These are phyloP conservation scores for Patagioenas fasciata DNA, from an alignment of 2,113 vertebrate species.

Conservation along the genomic window DNA sequence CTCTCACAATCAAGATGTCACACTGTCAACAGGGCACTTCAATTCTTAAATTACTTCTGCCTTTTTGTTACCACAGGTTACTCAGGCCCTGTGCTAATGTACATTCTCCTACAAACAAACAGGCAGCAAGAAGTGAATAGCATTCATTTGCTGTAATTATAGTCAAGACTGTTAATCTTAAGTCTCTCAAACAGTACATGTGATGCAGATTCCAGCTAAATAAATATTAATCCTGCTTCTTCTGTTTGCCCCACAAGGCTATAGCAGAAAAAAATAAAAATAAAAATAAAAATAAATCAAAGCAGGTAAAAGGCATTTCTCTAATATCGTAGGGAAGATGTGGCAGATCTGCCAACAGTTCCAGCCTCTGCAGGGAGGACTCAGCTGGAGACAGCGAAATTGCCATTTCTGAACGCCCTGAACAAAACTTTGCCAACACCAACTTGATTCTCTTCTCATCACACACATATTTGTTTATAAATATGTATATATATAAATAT, in stretches of 20 bases:
- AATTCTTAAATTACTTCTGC: constrained; percentile 29
- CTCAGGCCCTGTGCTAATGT: background rate
- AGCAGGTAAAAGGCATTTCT: background rate
- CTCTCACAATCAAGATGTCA: constrained; percentile 61
- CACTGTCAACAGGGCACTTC: constrained; percentile 8
- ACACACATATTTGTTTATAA: background rate
- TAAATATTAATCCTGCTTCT: constrained; percentile 47
- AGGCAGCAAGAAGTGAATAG: background rate
- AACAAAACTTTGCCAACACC: background rate
- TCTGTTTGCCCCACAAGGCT: background rate
- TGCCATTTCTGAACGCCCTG: background rate
- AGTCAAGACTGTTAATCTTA: constrained; percentile 32
- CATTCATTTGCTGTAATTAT: constrained; percentile 24
- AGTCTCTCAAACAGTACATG: background rate
- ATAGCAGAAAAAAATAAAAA: background rate
- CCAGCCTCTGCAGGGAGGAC: background rate
- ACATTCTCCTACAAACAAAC: background rate
- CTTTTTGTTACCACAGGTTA: constrained; percentile 25
- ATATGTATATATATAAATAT: background rate
- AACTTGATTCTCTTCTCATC: background rate
- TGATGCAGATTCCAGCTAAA: constrained; percentile 42
- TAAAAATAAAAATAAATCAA: background rate
- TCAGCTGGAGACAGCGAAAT: background rate
- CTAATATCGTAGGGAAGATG: background rate
- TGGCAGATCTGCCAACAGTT: background rate